A percentile compares a stretch with the other conserved stretches of the same genome.
These are phyloP conservation scores for Irena cyanogastra DNA, from an alignment of 2,113 vertebrate genomes.

Conservation along the genomic window DNA sequence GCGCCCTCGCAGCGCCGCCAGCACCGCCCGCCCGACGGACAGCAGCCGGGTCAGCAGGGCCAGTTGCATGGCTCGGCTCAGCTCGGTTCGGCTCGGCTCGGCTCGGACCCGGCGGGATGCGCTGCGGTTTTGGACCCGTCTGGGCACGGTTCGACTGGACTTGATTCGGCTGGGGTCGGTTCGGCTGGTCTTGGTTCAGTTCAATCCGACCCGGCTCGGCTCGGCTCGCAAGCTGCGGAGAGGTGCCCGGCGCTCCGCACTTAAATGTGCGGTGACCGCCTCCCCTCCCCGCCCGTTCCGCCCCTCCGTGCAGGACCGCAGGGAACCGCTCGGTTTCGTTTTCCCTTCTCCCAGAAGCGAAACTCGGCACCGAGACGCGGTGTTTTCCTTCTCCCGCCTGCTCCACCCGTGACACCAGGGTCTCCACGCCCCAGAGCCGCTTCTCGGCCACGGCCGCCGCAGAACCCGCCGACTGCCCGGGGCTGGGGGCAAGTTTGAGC, in stretches of 20 bases:
- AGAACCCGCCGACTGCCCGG: neutral
- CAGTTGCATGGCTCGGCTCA: neutral
- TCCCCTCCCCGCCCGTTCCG: neutral
- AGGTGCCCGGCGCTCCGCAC: neutral
- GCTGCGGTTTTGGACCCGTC: neutral
- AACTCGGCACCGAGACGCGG: neutral
- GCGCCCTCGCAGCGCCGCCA: neutral
- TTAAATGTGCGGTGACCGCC: neutral
- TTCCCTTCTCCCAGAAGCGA: neutral
- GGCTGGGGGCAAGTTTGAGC: too few species aligned
- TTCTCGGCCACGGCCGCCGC: neutral
- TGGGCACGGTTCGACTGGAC: neutral
- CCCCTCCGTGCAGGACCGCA: too few species aligned
- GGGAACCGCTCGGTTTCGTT: constrained; percentile 15
- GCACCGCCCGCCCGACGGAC: neutral
- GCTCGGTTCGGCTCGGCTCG: neutral
- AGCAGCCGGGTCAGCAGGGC: neutral
- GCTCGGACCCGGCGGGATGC: neutral
- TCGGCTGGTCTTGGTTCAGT: neutral
- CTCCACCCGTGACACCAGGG: neutral
- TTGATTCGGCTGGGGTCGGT: fast-evolving
- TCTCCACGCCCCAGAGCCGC: neutral
- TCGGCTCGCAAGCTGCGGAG: neutral
- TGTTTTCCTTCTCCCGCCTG: neutral
- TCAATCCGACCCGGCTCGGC: too few species aligned